Conservation (phyloP, 2,888 invertebrate genomes). For the Magallana nippona region DNA sequence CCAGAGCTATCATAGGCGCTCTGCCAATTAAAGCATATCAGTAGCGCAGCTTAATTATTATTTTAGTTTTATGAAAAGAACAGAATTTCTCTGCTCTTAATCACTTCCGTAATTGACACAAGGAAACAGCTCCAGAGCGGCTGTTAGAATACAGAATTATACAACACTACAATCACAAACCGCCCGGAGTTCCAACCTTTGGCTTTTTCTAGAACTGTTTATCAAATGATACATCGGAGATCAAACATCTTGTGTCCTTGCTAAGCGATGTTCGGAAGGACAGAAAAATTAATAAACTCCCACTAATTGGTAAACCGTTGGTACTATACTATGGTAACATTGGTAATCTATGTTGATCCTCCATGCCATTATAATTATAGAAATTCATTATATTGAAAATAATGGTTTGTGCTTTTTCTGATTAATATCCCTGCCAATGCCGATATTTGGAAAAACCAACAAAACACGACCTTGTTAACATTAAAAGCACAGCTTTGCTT, state of each 20-base stretch:
- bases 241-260: constrained; percentile 18
- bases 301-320: background rate
- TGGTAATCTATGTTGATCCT: background rate
- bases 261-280: background rate
- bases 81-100: background rate
- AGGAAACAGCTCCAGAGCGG: background rate
- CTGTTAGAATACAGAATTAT: constrained; percentile 1
- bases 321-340: no score
- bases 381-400: background rate
- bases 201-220: background rate
- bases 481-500: no score
- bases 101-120: constrained; percentile 2
- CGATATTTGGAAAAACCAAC: no score
- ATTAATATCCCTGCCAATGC: no score
- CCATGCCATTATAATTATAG: background rate
- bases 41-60: constrained; percentile 2
- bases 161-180: background rate
- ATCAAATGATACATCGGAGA: constrained; percentile 18
- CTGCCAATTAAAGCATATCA: constrained; percentile 7
- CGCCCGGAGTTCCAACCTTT: background rate
- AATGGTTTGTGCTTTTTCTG: no score
- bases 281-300: background rate
- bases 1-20: no score
- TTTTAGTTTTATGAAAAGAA: background rate
- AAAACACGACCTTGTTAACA: no score